Evolutionary conservation across 2,888 invertebrate species (phyloP), one percentile per base, ranked within the genome.

Genomic region (Ennomos quercinarius): DNA sequence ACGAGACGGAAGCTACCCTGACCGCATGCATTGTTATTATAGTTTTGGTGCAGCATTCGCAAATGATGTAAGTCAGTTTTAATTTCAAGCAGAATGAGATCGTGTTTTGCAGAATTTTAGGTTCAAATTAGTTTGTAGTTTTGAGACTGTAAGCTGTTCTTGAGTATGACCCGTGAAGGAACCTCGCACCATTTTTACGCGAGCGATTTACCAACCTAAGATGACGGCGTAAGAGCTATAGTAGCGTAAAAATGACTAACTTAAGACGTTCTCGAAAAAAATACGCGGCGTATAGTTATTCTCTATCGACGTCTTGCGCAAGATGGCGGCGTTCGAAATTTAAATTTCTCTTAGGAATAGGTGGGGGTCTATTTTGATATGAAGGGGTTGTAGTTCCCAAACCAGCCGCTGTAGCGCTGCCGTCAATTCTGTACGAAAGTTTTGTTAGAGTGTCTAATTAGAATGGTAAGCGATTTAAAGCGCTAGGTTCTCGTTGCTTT

Each of bases 281-380:
- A 87, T 81, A 77, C 78, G 81, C 83, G 83, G 80, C 78, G 78
- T 79, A 86, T 87, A 89, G 88, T 89, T 87, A 88, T 87, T 90
- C 89, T 87, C 84, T 88, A 89, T 89, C 87, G 91, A 87, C 90
- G 90, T 91, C 91, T 91, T 91, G 84, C 84, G 80, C 91, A 91
- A 91, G 88, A 91, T 91, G 91, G 91, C 91, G 91, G 90, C 88
- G 89, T 89, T 89, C 85, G 85, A 80, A 89, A 88, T 91, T 91
- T 84, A 85, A 91, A 90, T 89, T 89, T 89, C 91, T 90, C 89
- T 66, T 83, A 89, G 91, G 89, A 89, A 89, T 89, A 87, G 73
- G 83, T 84, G 85, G 86, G 89, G 83, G 81, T 80, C 60, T 61
- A 77, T 79, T 78, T 80, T 81, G 75, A 69, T 75, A 67, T 66